Conservation (phyloP, 1,140 invertebrate genomes). For the Cherax quadricarinatus region DNA sequence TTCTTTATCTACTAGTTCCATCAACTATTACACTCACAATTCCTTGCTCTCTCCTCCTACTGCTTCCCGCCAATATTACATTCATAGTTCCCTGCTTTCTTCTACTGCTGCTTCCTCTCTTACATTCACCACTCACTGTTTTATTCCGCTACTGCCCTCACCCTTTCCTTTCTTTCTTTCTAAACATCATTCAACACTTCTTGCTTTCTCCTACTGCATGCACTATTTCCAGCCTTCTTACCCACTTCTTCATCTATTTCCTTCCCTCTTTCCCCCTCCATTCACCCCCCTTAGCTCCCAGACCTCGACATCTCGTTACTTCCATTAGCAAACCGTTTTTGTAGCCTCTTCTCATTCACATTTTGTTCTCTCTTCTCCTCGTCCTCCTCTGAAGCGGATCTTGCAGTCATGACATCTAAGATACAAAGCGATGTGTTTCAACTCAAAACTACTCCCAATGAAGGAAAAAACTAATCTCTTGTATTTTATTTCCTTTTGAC, state of each 20-base stretch:
- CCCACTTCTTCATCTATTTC: background rate
- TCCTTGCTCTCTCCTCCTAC: no score
- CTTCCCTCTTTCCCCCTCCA: background rate
- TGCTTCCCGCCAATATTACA: no score
- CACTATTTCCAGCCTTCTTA: background rate
- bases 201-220: background rate
- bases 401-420: background rate
- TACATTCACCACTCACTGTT: background rate
- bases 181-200: background rate
- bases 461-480: no score
- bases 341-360: background rate
- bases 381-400: background rate
- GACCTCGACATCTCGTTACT: background rate
- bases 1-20: no score
- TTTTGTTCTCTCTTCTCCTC: background rate
- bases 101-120: background rate
- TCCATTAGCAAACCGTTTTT: background rate
- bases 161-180: background rate
- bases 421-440: background rate
- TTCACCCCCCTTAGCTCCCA: background rate
- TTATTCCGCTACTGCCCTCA: background rate
- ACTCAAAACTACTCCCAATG: no score
- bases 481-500: no score
- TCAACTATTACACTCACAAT: no score
- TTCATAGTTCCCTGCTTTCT: no score